Base-by-base conservation (phyloP, 2,113 vertebrate species). In the Lathamus discolor region DNA sequence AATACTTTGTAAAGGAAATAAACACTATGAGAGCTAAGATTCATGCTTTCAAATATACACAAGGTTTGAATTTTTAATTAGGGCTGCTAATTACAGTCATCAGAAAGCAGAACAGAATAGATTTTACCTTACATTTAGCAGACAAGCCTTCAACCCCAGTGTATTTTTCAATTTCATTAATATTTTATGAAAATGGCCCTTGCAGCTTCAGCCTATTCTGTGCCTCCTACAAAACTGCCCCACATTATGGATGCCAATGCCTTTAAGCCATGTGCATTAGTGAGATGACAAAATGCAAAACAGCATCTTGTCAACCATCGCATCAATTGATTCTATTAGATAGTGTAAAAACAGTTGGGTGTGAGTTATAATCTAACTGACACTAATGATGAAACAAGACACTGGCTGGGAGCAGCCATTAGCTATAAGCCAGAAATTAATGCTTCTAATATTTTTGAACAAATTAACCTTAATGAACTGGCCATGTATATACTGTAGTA, bases 31-130 rank as follows among this genome's bases (percentile, higher is more conserved):
- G 97, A 98, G 98, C 97, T 98, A 99, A 99, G 99, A 99, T 99
- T 99, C 99, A 99, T 99, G 99, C 97, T 99, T 99, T 99, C 99
- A 99, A 99, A 99, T 99, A 99, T 99, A 99, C 98, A 98, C 98
- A 98, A 98, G 98, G 99, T 99, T 98, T 99, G 99, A 99, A 99
- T 99, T 99, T 99, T 99, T 99, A 99, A 99, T 99, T 99, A 99
- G 98, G 96, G 97, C 98, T 98, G 98, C 99, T 99, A 99, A 99
- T 99, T 99, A 99, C 98, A 99, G 99, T 99, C 99, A 99, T 99
- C 99, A 99, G 99, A 99, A 99, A 98, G 98, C 98, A 98, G 98
- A 99, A 98, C 98, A 98, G 99, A 99, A 99, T 99, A 99, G 99
- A 99, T 99, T 99, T 99, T 98, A 98, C 99, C 99, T 99, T 99